A percentile compares a stretch with the other conserved stretches of the same genome.
Conservation (phyloP, 2,113 vertebrate species). For the Sylvicapra grimmia region DNA sequence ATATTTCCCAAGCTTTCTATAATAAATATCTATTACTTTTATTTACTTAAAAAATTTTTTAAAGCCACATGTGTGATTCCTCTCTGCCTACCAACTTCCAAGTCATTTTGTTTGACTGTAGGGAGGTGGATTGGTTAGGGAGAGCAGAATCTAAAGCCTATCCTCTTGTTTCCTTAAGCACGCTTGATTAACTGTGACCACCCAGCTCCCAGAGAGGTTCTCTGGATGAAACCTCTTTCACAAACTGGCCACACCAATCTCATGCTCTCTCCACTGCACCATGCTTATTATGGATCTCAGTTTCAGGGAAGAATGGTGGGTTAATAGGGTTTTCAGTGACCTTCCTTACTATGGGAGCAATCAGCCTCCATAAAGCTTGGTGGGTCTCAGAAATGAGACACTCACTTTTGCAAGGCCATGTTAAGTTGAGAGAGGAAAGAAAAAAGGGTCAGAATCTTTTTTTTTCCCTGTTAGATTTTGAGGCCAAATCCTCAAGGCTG, state of each 20-base stretch:
- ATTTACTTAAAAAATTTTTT: neutral
- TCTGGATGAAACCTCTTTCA: neutral
- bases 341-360: neutral
- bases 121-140: neutral
- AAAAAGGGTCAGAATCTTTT: neutral
- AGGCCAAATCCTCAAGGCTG: neutral
- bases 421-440: neutral
- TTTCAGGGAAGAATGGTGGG: neutral
- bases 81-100: neutral
- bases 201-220: neutral
- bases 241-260: neutral
- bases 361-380: neutral
- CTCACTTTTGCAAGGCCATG: neutral
- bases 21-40: neutral
- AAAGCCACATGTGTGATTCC: neutral
- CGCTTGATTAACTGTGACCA: neutral
- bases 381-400: neutral
- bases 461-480: neutral
- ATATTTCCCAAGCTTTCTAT: constrained; percentile 10
- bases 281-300: neutral
- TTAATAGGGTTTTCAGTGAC: constrained; percentile 4
- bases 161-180: neutral
- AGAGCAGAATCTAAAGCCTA: neutral
- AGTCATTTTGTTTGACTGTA: neutral
- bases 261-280: neutral